Percentiles rank a stretch among this genome's conserved stretches.
These are phyloP conservation scores for Gortyna flavago DNA, from an alignment of 2,888 invertebrate species.

Conservation along the genomic window DNA sequence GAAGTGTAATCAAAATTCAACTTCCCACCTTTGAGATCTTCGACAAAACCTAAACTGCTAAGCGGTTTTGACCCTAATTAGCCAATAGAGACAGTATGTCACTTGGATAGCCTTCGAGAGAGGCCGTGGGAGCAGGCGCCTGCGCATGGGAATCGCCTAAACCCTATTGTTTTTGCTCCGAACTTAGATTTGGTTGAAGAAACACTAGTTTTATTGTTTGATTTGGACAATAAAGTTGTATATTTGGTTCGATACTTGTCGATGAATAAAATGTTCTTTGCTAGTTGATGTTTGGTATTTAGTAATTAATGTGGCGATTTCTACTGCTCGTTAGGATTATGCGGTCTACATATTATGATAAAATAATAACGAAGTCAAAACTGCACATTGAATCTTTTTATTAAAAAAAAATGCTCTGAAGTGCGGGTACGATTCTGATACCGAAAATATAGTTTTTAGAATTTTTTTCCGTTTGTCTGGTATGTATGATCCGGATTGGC, in stretches of 20 bases:
- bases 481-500: background rate
- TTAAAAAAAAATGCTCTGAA: no score
- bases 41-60: constrained; percentile 48
- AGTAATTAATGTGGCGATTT: background rate
- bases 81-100: constrained; percentile 66
- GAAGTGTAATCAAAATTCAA: no score
- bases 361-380: no score
- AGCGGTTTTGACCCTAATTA: constrained; percentile 68
- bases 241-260: background rate
- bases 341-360: no score
- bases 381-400: no score
- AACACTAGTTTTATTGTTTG: constrained; percentile 21
- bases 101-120: constrained; percentile 65
- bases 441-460: no score
- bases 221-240: background rate
- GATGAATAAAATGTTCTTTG: background rate
- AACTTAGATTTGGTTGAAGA: constrained; percentile 37
- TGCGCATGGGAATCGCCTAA: constrained; percentile 75
- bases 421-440: no score
- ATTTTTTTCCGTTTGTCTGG: background rate
- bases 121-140: constrained; percentile 75
- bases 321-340: background rate
- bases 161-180: constrained; percentile 72
- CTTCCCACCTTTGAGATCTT: constrained; percentile 22
- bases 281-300: background rate